These are phyloP conservation scores for Scaptodrosophila lebanonensis DNA, from an alignment of 1,140 invertebrate species.

Conservation along the genomic window DNA sequence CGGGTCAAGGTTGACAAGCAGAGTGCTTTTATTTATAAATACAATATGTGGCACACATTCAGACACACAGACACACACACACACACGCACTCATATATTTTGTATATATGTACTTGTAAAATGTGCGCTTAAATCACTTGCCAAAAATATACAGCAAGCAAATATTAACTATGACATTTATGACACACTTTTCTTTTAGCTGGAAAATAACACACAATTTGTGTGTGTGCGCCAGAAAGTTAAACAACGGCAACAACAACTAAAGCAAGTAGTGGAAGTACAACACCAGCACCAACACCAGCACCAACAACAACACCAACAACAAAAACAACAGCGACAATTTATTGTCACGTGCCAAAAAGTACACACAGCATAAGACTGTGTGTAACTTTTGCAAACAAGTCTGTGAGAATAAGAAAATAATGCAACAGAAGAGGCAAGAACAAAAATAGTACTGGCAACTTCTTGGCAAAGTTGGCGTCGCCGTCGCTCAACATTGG, in stretches of 20 bases:
- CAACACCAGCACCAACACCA: conserved; percentile 8
- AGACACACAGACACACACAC: background rate
- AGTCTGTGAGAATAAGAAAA: conserved; percentile 14
- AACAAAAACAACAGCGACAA: conserved; percentile 49
- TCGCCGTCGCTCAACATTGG: conserved; percentile 6
- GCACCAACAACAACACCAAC: conserved; percentile 20
- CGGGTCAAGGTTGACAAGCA: conserved; percentile 68
- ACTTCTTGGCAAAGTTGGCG: conserved; percentile 46
- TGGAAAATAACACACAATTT: conserved; percentile 36
- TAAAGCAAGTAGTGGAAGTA: too few relatives aligned
- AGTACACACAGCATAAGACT: conserved; percentile 53
- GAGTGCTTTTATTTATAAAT: conserved; percentile 61
- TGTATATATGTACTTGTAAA: conserved; percentile 19
- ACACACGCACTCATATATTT: background rate
- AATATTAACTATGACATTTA: conserved; percentile 75
- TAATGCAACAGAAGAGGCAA: conserved; percentile 17
- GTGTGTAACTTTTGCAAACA: conserved; percentile 64
- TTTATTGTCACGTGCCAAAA: conserved; percentile 73
- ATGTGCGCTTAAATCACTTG: conserved; percentile 44
- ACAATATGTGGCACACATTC: conserved; percentile 20
- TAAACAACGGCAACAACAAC: conserved; percentile 4
- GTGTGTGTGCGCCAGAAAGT: conserved; percentile 14
- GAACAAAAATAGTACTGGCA: conserved; percentile 25
- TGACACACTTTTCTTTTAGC: conserved; percentile 63
- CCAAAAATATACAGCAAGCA: conserved; percentile 59